These are phyloP conservation scores for Nyctibius grandis DNA, from an alignment of 2,797 vertebrate genomes.

Conservation along the genomic window DNA sequence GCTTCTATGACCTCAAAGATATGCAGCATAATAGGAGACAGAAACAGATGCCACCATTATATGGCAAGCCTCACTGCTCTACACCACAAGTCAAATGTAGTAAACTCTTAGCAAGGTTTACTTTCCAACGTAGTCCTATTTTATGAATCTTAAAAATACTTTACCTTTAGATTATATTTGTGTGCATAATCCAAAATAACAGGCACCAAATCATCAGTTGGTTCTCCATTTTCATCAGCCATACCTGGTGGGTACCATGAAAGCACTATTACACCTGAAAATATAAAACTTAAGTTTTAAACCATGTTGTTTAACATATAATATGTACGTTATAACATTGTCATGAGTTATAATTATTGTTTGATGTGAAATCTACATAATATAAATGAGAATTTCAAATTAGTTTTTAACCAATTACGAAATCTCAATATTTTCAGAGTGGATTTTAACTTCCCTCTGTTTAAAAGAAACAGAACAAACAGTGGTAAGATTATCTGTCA, in stretches of 20 bases:
- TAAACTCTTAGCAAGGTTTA: background rate
- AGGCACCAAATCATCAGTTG: slow-evolving; percentile 84
- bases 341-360: background rate
- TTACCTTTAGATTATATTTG: slow-evolving; percentile 91
- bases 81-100: background rate
- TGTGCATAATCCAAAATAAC: slow-evolving; percentile 88
- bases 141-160: background rate
- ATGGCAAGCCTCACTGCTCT: background rate
- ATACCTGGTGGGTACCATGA: slow-evolving; percentile 92
- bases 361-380: background rate
- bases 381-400: background rate
- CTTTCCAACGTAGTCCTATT: background rate
- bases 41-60: background rate
- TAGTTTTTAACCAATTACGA: background rate
- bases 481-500: background rate
- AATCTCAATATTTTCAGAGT: background rate
- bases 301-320: background rate
- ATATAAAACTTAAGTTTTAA: slow-evolving; percentile 9
- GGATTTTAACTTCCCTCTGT: background rate
- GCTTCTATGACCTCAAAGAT: background rate
- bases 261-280: slow-evolving; percentile 88
- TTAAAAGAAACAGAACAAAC: background rate
- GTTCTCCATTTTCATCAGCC: slow-evolving; percentile 89
- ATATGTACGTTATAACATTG: background rate
- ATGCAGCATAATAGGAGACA: fast-evolving